A percentile compares a stretch with the other conserved stretches of the same genome.
Conservation (phyloP, 2,797 vertebrate genomes). For the Pitangus sulphuratus region DNA sequence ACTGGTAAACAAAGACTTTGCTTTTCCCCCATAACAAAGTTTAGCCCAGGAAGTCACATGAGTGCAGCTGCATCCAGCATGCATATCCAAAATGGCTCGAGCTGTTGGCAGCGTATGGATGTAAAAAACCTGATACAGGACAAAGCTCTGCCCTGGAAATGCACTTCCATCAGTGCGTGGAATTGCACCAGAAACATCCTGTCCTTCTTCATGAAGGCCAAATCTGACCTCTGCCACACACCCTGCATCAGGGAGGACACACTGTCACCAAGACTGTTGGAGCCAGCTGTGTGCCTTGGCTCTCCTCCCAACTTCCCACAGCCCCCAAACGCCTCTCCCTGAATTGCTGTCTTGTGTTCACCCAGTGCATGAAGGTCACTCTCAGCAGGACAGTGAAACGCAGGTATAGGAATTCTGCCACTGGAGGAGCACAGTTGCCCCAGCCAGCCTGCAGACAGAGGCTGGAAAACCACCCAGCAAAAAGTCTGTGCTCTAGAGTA, state of each 20-base stretch:
- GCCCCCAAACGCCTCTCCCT: fast-evolving
- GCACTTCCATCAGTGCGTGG: background rate
- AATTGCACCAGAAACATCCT: background rate
- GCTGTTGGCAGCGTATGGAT: background rate
- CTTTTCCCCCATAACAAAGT: constrained; percentile 13
- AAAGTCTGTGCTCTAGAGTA: background rate
- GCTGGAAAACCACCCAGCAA: background rate
- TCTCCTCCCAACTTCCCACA: background rate
- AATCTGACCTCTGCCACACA: background rate
- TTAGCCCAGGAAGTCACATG: constrained; percentile 52
- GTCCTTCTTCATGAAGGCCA: fast-evolving
- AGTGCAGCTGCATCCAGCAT: background rate
- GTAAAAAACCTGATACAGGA: background rate
- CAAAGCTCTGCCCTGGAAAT: background rate
- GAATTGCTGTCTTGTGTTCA: background rate
- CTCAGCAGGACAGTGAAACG: background rate
- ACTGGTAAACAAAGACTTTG: constrained; percentile 54
- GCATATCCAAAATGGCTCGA: background rate
- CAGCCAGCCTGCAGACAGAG: background rate
- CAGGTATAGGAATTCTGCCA: background rate
- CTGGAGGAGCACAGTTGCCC: background rate
- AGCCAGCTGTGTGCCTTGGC: background rate
- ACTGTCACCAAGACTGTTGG: background rate
- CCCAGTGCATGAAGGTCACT: background rate
- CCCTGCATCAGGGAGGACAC: background rate